Base-by-base conservation (phyloP, 2,888 invertebrate species). In the Ophioninae sp. region DNA sequence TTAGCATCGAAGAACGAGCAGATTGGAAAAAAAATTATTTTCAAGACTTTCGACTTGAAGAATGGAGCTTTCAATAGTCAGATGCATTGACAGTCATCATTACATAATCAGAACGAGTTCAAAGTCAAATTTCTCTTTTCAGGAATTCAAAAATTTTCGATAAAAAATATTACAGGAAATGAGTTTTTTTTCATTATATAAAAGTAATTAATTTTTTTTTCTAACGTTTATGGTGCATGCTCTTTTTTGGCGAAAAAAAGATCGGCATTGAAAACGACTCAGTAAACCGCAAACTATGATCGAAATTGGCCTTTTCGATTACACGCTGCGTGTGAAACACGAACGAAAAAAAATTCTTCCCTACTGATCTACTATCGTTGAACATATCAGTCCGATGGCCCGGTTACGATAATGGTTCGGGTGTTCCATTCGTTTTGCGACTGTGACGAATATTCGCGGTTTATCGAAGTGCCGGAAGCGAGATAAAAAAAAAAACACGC, bases 321-420 rank as follows among this genome's bases (percentile, higher is more conserved):
- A 37, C 56, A 20, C 17, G 39, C 22, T 67, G 23, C 58, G 20
- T 65, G 37, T 56, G 41, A 68, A 39, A 44, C 63, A 63, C 41
- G 17, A 77, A 64, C 63, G 71, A 64, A 73, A 77, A 78, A 81
- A 74, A 39, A 9, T 20, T 17, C 30, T 37, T 44, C 65, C 59
- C 37, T 20, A 58, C 63, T 72, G 80, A 83, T 78, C 73, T 65
- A 77, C 78, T 74, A 81, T 83, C 65, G 23, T 9, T 22, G 73
- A 83, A 61, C 37, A 64, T 65, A 77, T 65, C 30, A 39, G 51
- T 61, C 17, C 61, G 71, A 81, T 78, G 30, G 41, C 56, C 44
- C 61, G 39, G 65, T 75, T 65, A 83, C 81, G 78, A 83, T 81
- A 71, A 78, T 81, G 61, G 56, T 56, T 56, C 37, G 2, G 71